Evolutionary conservation across 1,140 invertebrate species (phyloP).

Genomic region (Drosophila bifasciata): DNA sequence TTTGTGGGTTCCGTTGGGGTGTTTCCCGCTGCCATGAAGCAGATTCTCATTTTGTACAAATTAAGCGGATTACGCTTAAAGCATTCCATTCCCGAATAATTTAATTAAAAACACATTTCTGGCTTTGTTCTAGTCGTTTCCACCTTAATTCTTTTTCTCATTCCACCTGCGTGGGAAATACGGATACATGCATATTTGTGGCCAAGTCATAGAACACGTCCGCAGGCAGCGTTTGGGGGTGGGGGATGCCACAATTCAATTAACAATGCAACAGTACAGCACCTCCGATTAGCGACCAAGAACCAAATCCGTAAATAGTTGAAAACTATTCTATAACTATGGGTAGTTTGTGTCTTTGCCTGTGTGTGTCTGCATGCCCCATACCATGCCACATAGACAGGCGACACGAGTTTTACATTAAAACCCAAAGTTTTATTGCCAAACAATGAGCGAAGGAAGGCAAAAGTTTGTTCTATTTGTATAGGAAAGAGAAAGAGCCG

Average conservation of each 20-base stretch:
- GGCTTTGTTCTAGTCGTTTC: constrained; percentile 24
- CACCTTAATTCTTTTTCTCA: background rate
- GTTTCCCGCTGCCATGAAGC: constrained; percentile 29
- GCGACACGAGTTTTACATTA: constrained; percentile 79
- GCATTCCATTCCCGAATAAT: constrained; percentile 61
- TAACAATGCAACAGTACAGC: constrained; percentile 44
- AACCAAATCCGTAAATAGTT: constrained; percentile 15
- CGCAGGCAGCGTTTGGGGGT: too few species aligned
- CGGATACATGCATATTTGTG: constrained; percentile 45
- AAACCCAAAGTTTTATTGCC: constrained; percentile 68
- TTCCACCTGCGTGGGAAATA: too few species aligned
- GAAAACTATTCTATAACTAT: constrained; percentile 50
- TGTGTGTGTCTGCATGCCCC: background rate
- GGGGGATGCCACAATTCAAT: constrained; percentile 53
- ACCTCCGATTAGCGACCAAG: background rate
- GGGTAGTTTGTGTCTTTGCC: background rate
- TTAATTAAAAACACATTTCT: constrained; percentile 72
- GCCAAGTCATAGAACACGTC: constrained; percentile 36
- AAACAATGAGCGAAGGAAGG: constrained; percentile 23
- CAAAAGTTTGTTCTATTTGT: constrained; percentile 74
- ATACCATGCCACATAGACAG: constrained; percentile 12
- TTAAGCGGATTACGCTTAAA: constrained; percentile 62
- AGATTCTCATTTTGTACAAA: constrained; percentile 22
- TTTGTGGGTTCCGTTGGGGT: constrained; percentile 16
- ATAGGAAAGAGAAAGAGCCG: constrained; percentile 50